phyloP scores from a whole-genome alignment of 1,140 invertebrate genomes.

The Thalassaphorura encarpata region DNA sequence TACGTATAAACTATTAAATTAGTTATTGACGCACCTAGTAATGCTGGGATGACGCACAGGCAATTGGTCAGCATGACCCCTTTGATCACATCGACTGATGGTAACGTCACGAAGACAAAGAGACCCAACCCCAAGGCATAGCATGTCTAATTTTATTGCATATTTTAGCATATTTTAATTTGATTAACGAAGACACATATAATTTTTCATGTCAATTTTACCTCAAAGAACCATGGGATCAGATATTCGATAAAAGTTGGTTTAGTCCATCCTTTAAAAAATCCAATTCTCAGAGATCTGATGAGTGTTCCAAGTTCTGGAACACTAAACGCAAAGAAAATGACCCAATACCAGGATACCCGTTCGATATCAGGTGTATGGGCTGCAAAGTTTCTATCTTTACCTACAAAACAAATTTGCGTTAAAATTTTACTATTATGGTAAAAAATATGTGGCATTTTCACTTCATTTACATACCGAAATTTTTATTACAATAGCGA shows the following conservation, averaged over 20 bases:
- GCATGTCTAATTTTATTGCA: not conserved
- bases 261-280: slow-evolving; percentile 36
- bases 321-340: slow-evolving; percentile 38
- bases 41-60: slow-evolving; percentile 42
- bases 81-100: slow-evolving; percentile 42
- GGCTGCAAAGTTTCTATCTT: not conserved
- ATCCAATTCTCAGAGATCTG: slow-evolving; percentile 37
- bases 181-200: not conserved
- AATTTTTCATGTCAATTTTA: not conserved
- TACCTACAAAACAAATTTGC: not conserved
- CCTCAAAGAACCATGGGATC: slow-evolving; percentile 13
- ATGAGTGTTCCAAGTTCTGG: slow-evolving; percentile 40
- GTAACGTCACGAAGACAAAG: slow-evolving; percentile 44
- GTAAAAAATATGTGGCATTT: not conserved
- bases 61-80: slow-evolving; percentile 43
- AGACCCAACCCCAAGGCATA: slow-evolving; percentile 35
- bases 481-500: not conserved
- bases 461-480: no score
- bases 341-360: slow-evolving; percentile 40
- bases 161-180: not conserved
- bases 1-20: no score
- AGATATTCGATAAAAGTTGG: slow-evolving; percentile 8
- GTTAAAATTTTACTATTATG: not conserved
- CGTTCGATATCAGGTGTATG: slow-evolving; percentile 30
- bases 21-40: slow-evolving; percentile 38